A percentile compares a stretch with the other conserved stretches of the same genome.
phyloP scores from a whole-genome alignment of 2,797 vertebrate genomes.

The Zalophus californianus region DNA sequence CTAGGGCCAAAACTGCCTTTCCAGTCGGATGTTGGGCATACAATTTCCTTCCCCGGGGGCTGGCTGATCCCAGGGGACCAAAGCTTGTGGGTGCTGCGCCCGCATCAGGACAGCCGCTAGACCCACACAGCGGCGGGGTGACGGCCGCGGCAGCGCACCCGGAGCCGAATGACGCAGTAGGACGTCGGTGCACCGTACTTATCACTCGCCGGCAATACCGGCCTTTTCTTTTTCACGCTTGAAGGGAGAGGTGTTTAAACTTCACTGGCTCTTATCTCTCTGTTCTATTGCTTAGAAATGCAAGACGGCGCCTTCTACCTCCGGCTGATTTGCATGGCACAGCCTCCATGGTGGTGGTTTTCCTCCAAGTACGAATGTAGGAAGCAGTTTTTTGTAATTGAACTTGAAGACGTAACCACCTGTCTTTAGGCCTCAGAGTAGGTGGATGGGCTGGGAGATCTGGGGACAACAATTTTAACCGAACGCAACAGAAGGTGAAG shows the following conservation, averaged over 20 bases:
- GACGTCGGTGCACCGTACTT: fast-evolving
- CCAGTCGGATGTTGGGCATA: not conserved
- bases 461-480: not conserved
- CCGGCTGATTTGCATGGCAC: not conserved
- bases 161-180: fast-evolving
- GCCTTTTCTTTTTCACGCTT: not conserved
- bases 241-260: not conserved
- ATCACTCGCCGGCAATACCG: not conserved
- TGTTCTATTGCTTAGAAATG: not conserved
- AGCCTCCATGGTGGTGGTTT: fast-evolving
- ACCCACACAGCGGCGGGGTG: not conserved
- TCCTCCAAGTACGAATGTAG: not conserved
- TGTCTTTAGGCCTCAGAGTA: not conserved
- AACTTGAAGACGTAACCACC: not conserved
- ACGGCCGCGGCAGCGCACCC: fast-evolving
- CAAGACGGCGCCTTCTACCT: not conserved
- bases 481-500: not conserved
- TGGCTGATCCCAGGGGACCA: not conserved
- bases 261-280: not conserved
- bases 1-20: not conserved
- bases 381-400: not conserved
- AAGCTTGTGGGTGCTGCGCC: not conserved
- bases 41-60: not conserved
- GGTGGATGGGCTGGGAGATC: not conserved
- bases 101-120: fast-evolving